Conservation (phyloP, 2,888 invertebrate species). For the Dryadula phaetusa region DNA sequence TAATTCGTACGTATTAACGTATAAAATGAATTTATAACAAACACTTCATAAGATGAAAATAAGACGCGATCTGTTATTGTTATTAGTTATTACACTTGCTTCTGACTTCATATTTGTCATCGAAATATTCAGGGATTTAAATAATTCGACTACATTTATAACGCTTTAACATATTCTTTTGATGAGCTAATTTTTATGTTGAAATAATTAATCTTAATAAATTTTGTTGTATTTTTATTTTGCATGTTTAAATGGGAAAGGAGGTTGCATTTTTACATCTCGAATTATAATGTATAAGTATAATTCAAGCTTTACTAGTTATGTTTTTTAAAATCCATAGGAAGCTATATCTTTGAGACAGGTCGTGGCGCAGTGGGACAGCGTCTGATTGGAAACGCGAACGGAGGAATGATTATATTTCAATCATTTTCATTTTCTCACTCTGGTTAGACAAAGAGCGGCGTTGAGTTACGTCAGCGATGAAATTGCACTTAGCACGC, state of each 20-base stretch:
- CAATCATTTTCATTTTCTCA: no score
- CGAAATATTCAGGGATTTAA: slow-evolving; percentile 17
- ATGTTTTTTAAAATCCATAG: no score
- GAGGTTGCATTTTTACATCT: not conserved
- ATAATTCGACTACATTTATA: slow-evolving; percentile 14
- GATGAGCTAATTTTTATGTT: not conserved
- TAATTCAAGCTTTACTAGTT: no score
- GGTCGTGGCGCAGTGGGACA: no score
- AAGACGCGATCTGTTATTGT: slow-evolving; percentile 11
- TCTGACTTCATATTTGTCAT: slow-evolving; percentile 9
- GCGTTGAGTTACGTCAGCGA: no score
- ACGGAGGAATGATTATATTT: no score
- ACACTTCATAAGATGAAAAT: not conserved
- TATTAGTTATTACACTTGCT: slow-evolving; percentile 15
- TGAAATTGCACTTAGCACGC: no score
- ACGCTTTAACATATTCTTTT: not conserved
- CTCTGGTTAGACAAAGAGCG: no score
- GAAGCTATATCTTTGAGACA: no score
- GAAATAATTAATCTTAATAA: not conserved
- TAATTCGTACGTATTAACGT: no score
- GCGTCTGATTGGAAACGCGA: no score
- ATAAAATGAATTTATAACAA: not conserved
- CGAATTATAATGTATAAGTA: no score
- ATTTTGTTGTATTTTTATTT: not conserved
- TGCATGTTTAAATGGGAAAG: not conserved